Base-by-base conservation (phyloP, 2,113 vertebrate genomes). In the Ranitomeya variabilis region DNA sequence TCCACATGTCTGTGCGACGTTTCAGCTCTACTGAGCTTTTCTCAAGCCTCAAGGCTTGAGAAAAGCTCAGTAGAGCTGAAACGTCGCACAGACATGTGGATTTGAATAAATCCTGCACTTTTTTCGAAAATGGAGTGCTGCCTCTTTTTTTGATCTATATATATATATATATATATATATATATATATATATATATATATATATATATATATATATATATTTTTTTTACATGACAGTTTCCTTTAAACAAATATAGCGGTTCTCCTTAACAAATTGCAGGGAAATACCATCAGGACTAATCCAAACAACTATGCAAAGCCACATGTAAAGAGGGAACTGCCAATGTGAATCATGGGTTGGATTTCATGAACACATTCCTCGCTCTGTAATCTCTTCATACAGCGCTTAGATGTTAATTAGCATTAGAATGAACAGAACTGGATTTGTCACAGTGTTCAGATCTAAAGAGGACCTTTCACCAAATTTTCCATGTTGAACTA, bases 301-400 rank as follows among this genome's bases (percentile, higher is more conserved):
- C 73, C 73, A 45, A 51, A 6, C 13, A 76, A 37, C 15, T 45
- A 76, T 19, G 14, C 73, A 76, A 16, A 73, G 12, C 69, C 31
- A 9, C 16, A 18, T 37, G 31, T 37, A 19, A 51, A 76, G 16
- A 51, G 5, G 21, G 37, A 51, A 5, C 18, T 21, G 74, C 37
- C 52, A 77, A 52, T 76, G 51, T 4, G 45, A 77, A 45, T 77
- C 74, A 77, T 77, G 74, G 52, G 76, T n/a, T 23, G 76, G 76
- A 23, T 78, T 78, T 78, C 2, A 11, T 54, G 51, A 54, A 23
- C 76, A 78, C 51, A 55, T 54, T 78, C 76, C 76, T 13, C 10
- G 5, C 21, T 78, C 51, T 3, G 51, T 21, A 78, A 78, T 78
- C 76, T 55, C 2, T 55, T 54, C 51, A 78, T 8, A 23, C 19